phyloP scores from a whole-genome alignment of 1,140 invertebrate genomes.

The Pseudomyrmex sp. region DNA sequence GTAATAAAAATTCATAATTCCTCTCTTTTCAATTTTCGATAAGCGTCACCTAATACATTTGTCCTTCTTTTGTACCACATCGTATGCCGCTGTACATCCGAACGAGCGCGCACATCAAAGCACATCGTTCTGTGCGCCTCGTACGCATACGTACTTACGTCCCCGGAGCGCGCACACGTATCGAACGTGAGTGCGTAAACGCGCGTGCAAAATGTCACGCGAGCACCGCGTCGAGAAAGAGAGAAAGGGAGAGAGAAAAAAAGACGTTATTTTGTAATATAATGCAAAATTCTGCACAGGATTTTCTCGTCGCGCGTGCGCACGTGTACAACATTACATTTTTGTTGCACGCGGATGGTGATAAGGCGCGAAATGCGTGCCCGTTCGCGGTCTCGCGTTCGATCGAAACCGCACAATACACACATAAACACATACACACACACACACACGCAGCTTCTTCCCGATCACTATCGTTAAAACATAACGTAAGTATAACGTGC shows the following conservation, averaged over 20 bases:
- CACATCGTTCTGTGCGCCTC: slow-evolving; percentile 17
- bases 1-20: slow-evolving; percentile 84
- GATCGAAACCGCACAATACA: slow-evolving; percentile 64
- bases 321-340: slow-evolving; percentile 46
- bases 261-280: slow-evolving; percentile 57
- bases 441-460: slow-evolving; percentile 9
- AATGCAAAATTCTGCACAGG: slow-evolving; percentile 25
- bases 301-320: slow-evolving; percentile 57
- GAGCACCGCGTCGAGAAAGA: slow-evolving; percentile 54
- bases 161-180: slow-evolving; percentile 47
- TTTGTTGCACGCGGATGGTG: slow-evolving; percentile 14
- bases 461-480: slow-evolving; percentile 58
- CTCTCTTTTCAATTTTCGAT: slow-evolving; percentile 81
- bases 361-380: no score
- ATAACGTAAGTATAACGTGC: slow-evolving; percentile 66
- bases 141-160: not conserved
- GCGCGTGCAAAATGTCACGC: slow-evolving; percentile 62
- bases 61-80: slow-evolving; percentile 83
- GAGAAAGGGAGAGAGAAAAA: no score
- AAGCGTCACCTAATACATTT: slow-evolving; percentile 83
- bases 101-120: slow-evolving; percentile 9
- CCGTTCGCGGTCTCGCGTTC: slow-evolving; percentile 37
- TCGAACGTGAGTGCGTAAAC: slow-evolving; percentile 60
- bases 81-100: slow-evolving; percentile 63
- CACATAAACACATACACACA: not conserved